These are phyloP conservation scores for Ditylenchus weischeri DNA, from an alignment of 2,888 invertebrate species.

Conservation along the genomic window DNA sequence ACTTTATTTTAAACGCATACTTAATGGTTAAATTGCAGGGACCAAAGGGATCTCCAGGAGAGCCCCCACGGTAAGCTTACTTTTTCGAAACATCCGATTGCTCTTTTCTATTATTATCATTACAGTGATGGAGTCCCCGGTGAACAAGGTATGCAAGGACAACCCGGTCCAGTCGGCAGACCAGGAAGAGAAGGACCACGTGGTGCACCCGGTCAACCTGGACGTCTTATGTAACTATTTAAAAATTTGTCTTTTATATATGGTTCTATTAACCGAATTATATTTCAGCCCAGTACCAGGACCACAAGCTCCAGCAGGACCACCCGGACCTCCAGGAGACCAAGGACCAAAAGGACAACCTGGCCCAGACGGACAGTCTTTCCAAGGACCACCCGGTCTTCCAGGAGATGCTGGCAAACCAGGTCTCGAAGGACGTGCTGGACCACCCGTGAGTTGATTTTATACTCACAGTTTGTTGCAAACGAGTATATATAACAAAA, in stretches of 20 bases:
- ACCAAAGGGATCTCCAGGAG: constrained; percentile 50
- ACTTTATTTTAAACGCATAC: no score
- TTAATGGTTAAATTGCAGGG: constrained; percentile 25
- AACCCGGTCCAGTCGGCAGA: constrained; percentile 51
- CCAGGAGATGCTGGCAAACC: constrained; percentile 45
- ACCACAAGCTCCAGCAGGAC: constrained; percentile 48
- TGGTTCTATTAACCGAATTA: constrained; percentile 37
- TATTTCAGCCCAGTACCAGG: constrained; percentile 37
- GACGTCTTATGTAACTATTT: constrained; percentile 34
- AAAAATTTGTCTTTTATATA: neutral
- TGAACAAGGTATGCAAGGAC: constrained; percentile 44
- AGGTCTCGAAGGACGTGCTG: constrained; percentile 50
- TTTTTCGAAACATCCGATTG: no score
- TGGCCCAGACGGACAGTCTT: constrained; percentile 49
- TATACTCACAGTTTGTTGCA: constrained; percentile 18
- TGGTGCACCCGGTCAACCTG: constrained; percentile 40
- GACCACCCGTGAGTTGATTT: constrained; percentile 36
- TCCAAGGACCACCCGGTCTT: constrained; percentile 47
- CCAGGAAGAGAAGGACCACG: constrained; percentile 50
- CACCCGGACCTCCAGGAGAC: constrained; percentile 52
- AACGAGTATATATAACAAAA: neutral
- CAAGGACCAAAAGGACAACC: constrained; percentile 50
- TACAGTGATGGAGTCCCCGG: constrained; percentile 40
- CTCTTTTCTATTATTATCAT: no score
- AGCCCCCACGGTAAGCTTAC: constrained; percentile 30